phyloP scores from a whole-genome alignment of 2,888 invertebrate species.

The Poecilus cupreus region DNA sequence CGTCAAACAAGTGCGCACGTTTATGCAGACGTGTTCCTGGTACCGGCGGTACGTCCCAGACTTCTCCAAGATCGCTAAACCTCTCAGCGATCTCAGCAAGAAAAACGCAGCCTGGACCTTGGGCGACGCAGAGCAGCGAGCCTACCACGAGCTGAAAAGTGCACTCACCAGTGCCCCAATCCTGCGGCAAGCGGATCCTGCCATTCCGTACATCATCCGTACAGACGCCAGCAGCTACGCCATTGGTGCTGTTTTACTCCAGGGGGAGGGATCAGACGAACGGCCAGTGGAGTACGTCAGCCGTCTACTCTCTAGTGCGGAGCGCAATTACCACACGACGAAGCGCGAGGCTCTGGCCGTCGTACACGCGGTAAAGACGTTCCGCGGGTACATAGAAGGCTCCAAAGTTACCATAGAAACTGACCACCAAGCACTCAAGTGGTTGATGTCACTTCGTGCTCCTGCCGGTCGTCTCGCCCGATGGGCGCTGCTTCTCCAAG shows the following conservation, averaged over 20 bases:
- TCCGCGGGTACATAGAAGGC: conserved; percentile 67
- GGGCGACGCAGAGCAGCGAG: not conserved
- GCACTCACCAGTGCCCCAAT: not conserved
- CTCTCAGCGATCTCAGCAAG: not conserved
- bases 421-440: conserved; percentile 20
- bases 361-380: conserved; percentile 65
- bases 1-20: not conserved
- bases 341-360: conserved; percentile 67
- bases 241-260: conserved; percentile 47
- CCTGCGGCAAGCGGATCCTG: not conserved
- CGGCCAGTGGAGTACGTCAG: conserved; percentile 55
- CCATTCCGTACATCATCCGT: not conserved
- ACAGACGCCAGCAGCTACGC: conserved; percentile 53
- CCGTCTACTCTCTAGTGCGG: conserved; percentile 56
- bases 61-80: not conserved
- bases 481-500: not conserved
- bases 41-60: not conserved
- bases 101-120: not conserved
- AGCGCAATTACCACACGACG: conserved; percentile 65
- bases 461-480: conserved; percentile 19
- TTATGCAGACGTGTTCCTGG: conserved; percentile 7
- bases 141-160: not conserved
- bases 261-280: conserved; percentile 42
- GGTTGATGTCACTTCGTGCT: not conserved
- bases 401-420: conserved; percentile 62